Percentiles rank a stretch among this genome's conserved stretches.
phyloP scores from a whole-genome alignment of 1,140 invertebrate genomes.

The Akabosia matsudoensis region DNA sequence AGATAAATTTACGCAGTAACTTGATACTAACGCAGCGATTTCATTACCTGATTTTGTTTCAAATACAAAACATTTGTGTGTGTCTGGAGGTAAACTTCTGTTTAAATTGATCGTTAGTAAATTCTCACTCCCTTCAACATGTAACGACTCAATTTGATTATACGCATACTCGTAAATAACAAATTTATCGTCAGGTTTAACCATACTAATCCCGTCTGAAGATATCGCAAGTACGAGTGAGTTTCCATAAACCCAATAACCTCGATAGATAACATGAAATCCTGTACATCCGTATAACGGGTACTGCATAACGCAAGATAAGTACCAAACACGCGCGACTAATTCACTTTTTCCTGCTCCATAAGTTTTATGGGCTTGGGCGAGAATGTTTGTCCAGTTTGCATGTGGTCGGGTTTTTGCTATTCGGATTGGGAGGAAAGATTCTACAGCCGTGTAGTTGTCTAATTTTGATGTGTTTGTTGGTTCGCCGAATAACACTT shows the following conservation, averaged over 20 bases:
- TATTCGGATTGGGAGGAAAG: conserved; percentile 74
- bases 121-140: conserved; percentile 85
- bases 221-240: conserved; percentile 59
- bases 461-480: conserved; percentile 65
- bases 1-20: background rate
- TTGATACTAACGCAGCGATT: conserved; percentile 40
- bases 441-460: conserved; percentile 75
- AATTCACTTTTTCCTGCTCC: conserved; percentile 84
- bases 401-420: conserved; percentile 67
- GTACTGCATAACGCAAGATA: conserved; percentile 96
- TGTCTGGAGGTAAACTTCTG: conserved; percentile 61
- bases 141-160: conserved; percentile 81
- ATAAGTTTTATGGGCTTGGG: conserved; percentile 83
- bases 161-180: conserved; percentile 85
- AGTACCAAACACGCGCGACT: conserved; percentile 87
- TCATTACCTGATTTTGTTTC: conserved; percentile 54
- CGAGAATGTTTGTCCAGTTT: conserved; percentile 78
- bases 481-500: conserved; percentile 85
- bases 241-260: conserved; percentile 81
- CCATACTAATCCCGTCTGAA: conserved; percentile 80
- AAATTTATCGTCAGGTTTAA: conserved; percentile 84
- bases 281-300: conserved; percentile 91
- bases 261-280: conserved; percentile 85
- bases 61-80: conserved; percentile 87
- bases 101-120: conserved; percentile 77